Evolutionary conservation across 2,113 vertebrate genomes (phyloP).

Genomic region (Micronycteris hirsuta): DNA sequence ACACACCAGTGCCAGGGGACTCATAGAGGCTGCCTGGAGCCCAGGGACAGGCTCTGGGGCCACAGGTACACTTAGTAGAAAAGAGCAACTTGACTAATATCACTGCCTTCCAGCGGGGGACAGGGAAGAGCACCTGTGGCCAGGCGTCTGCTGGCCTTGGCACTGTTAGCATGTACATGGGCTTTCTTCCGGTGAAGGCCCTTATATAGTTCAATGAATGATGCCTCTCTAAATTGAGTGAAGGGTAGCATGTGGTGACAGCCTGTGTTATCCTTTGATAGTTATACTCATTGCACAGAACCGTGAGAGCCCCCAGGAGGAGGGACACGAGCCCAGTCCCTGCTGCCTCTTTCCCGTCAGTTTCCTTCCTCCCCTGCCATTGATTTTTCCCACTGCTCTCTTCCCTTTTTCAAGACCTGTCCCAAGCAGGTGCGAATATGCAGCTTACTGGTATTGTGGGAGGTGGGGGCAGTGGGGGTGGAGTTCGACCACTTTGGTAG

Average conservation of each 20-base stretch:
- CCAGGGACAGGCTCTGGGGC: neutral
- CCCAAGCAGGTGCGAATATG: neutral
- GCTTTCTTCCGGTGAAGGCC: neutral
- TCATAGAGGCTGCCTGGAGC: neutral
- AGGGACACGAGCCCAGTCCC: neutral
- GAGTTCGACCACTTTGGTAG: neutral
- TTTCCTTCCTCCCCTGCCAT: too few relatives aligned
- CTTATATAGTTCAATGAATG: neutral
- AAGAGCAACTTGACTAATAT: neutral
- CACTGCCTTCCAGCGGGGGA: neutral
- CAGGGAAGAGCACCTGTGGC: neutral
- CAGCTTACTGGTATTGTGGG: neutral
- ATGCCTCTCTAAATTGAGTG: neutral
- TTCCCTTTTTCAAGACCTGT: neutral
- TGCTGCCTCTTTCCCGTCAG: neutral
- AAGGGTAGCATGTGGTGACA: neutral
- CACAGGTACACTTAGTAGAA: neutral
- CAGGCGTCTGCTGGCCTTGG: neutral
- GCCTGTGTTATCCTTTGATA: neutral
- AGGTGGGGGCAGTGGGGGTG: accelerated
- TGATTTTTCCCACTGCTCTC: neutral
- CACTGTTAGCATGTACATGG: neutral
- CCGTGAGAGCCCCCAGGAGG: neutral
- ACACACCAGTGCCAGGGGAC: neutral
- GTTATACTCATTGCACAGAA: neutral